These are phyloP conservation scores for Euproctis similis DNA, from an alignment of 2,888 invertebrate species.

Conservation along the genomic window DNA sequence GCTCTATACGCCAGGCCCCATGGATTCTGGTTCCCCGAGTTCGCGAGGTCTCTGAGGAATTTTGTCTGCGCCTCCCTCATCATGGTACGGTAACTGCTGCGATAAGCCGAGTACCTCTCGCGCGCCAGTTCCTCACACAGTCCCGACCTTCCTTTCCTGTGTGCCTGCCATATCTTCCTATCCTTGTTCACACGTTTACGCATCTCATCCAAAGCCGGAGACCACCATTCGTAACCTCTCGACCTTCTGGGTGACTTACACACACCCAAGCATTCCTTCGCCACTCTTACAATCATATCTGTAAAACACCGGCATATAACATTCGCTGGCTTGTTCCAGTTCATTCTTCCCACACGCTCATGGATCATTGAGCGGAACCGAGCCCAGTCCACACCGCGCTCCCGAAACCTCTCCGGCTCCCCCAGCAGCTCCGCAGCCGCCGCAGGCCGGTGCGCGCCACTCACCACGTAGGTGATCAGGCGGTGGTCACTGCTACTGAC, in stretches of 20 bases:
- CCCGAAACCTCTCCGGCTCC: too few species aligned
- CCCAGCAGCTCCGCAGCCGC: too few species aligned
- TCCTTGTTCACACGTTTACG: background rate
- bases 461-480: conserved; percentile 7
- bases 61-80: conserved; percentile 8
- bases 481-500: conserved; percentile 19
- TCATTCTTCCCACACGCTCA: background rate
- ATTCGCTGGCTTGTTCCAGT: background rate
- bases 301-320: too few species aligned
- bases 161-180: conserved; percentile 4
- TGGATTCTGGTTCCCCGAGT: conserved; percentile 4
- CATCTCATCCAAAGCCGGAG: conserved; percentile 1
- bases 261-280: too few species aligned
- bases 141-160: background rate
- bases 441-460: too few species aligned
- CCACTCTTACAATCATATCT: background rate
- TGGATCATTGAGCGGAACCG: too few species aligned
- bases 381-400: too few species aligned
- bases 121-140: background rate
- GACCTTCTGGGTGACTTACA: background rate
- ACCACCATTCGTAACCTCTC: conserved; percentile 10
- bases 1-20: conserved; percentile 21
- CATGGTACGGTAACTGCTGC: conserved; percentile 1
- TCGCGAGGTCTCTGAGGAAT: background rate
- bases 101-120: background rate